A percentile compares a stretch with the other conserved stretches of the same genome.
These are phyloP conservation scores for Chauna torquata DNA, from an alignment of 2,113 vertebrate genomes.

Conservation along the genomic window DNA sequence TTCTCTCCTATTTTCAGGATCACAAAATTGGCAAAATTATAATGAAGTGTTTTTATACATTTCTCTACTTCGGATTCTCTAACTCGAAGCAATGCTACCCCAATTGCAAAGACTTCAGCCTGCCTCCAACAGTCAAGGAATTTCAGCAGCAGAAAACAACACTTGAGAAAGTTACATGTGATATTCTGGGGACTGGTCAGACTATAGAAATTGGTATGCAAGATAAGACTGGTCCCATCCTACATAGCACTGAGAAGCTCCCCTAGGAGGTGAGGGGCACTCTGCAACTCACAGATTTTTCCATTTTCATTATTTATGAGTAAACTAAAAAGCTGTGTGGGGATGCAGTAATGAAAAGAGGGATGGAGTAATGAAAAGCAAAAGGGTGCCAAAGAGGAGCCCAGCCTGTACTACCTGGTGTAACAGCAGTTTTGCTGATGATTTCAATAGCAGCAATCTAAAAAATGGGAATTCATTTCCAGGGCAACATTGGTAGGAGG, in stretches of 20 bases:
- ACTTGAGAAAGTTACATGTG: not conserved
- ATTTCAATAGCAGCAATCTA: not conserved
- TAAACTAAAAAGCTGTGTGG: not conserved
- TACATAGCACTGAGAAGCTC: not conserved
- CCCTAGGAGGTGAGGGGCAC: not conserved
- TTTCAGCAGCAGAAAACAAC: not conserved
- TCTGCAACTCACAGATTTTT: not conserved
- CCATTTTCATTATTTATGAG: not conserved
- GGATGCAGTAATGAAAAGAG: not conserved
- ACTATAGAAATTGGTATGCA: not conserved
- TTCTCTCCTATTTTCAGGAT: not conserved
- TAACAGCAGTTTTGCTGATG: not conserved
- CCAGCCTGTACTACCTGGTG: not conserved
- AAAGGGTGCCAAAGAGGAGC: not conserved
- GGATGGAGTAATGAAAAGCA: not conserved
- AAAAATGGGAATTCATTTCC: conserved; percentile 27
- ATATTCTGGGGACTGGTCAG: not conserved
- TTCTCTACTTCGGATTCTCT: not conserved
- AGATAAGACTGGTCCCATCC: not conserved
- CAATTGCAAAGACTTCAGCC: not conserved
- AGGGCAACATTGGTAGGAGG: conserved; percentile 11
- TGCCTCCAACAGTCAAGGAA: accelerated
- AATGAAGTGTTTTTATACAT: not conserved
- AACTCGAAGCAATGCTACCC: not conserved
- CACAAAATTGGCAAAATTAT: not conserved